Conservation (phyloP, 1,140 invertebrate species). For the Cyclina sinensis region DNA sequence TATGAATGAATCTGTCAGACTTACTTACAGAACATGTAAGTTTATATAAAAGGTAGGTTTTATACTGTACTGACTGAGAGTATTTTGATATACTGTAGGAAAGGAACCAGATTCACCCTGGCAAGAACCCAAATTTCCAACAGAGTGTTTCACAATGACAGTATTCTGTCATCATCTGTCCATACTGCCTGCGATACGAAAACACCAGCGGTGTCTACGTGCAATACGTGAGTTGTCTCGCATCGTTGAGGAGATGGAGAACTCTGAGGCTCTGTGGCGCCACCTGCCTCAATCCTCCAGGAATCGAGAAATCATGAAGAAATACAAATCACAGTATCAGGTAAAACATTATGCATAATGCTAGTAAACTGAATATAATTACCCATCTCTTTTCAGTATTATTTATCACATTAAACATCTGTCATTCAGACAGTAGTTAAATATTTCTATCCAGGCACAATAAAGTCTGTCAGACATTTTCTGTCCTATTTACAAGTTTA, state of each 20-base stretch:
- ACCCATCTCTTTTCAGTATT: no score
- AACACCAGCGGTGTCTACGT: conserved; percentile 93
- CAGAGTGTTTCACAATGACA: conserved; percentile 98
- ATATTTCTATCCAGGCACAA: no score
- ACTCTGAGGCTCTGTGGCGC: conserved; percentile 92
- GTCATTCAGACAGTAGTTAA: no score
- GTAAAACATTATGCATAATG: conserved; percentile 80
- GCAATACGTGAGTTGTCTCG: conserved; percentile 96
- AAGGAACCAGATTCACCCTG: conserved; percentile 85
- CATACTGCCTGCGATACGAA: conserved; percentile 94
- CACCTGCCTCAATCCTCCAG: conserved; percentile 91
- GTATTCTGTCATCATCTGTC: conserved; percentile 97
- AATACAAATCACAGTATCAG: conserved; percentile 94
- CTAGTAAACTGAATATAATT: no score
- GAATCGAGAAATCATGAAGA: conserved; percentile 94
- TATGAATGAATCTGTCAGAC: no score
- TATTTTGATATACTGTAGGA: conserved; percentile 69
- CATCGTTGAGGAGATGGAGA: conserved; percentile 94
- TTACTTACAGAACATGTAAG: no score
- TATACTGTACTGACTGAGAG: no score
- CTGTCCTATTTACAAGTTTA: no score
- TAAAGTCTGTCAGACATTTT: no score
- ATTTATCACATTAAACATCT: no score
- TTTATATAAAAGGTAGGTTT: no score
- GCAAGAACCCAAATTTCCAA: conserved; percentile 95